Evolutionary conservation across 2,113 vertebrate genomes (phyloP).

Genomic region (Siniperca chuatsi): DNA sequence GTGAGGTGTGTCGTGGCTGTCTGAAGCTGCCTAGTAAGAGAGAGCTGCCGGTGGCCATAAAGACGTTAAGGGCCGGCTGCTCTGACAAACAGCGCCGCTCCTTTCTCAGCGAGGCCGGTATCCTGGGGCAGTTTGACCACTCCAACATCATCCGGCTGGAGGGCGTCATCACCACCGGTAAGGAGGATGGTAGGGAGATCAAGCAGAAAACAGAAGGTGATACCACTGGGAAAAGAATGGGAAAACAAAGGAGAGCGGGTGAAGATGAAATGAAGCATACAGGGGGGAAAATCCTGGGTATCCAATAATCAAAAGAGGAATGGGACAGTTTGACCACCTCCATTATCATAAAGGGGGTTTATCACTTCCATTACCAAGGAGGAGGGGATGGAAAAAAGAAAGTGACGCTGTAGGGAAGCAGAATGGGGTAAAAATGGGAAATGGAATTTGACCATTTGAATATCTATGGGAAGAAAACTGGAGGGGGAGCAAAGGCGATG

Average conservation of each 20-base stretch:
- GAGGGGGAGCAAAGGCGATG: neutral
- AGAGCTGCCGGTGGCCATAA: slow-evolving; percentile 92
- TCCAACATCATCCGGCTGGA: slow-evolving; percentile 93
- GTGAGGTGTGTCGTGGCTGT: slow-evolving; percentile 91
- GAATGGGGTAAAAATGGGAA: neutral
- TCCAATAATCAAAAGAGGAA: slow-evolving; percentile 34
- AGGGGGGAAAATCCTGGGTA: neutral
- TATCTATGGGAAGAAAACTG: slow-evolving; percentile 19
- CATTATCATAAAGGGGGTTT: neutral
- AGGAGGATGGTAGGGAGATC: slow-evolving; percentile 12
- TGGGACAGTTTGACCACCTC: slow-evolving; percentile 9
- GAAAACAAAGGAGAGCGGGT: neutral
- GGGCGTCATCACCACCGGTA: slow-evolving; percentile 94
- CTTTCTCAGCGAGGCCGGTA: slow-evolving; percentile 92
- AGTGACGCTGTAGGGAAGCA: neutral
- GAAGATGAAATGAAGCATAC: slow-evolving; percentile 18
- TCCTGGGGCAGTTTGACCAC: slow-evolving; percentile 96
- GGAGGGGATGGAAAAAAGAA: neutral
- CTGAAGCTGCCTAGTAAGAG: slow-evolving; percentile 94
- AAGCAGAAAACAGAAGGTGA: slow-evolving; percentile 10
- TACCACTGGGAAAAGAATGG: slow-evolving; percentile 16
- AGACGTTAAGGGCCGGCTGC: slow-evolving; percentile 89
- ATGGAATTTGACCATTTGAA: slow-evolving; percentile 28
- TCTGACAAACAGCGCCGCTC: slow-evolving; percentile 89
- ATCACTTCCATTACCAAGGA: slow-evolving; percentile 1